phyloP scores from a whole-genome alignment of 2,797 vertebrate genomes.

The Cetoscarus ocellatus region DNA sequence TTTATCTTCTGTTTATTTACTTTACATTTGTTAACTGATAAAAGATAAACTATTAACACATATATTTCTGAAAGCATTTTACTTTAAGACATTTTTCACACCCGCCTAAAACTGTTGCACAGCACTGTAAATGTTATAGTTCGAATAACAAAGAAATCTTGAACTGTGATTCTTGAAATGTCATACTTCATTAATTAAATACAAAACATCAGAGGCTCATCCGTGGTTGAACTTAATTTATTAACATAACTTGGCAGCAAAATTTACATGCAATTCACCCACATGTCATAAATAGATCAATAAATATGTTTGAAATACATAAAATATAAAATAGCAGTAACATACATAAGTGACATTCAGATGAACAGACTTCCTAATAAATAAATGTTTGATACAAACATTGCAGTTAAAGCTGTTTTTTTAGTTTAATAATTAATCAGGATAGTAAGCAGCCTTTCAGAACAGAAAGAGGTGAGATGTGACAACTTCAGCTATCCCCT shows the following conservation, averaged over 20 bases:
- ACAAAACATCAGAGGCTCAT: neutral
- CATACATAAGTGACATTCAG: slow-evolving; percentile 1
- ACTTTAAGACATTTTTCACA: too few species aligned
- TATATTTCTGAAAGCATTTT: too few species aligned
- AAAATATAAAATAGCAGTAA: neutral
- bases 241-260: neutral
- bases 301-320: slow-evolving; percentile 49
- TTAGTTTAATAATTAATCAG: slow-evolving; percentile 12
- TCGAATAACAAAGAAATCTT: too few species aligned
- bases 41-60: too few species aligned
- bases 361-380: slow-evolving; percentile 25
- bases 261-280: slow-evolving; percentile 3
- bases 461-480: neutral
- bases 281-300: slow-evolving; percentile 53
- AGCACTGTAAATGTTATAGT: too few species aligned
- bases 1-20: too few species aligned
- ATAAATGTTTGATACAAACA: slow-evolving; percentile 74
- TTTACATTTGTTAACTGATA: too few species aligned
- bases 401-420: slow-evolving; percentile 1
- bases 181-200: neutral
- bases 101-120: too few species aligned
- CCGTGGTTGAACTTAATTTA: slow-evolving; percentile 24
- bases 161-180: too few species aligned
- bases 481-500: neutral
- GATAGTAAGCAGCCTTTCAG: neutral